Evolutionary conservation across 2,797 vertebrate species (phyloP), one percentile per base, ranked within the genome.

Genomic region (Tokudaia muenninki): DNA sequence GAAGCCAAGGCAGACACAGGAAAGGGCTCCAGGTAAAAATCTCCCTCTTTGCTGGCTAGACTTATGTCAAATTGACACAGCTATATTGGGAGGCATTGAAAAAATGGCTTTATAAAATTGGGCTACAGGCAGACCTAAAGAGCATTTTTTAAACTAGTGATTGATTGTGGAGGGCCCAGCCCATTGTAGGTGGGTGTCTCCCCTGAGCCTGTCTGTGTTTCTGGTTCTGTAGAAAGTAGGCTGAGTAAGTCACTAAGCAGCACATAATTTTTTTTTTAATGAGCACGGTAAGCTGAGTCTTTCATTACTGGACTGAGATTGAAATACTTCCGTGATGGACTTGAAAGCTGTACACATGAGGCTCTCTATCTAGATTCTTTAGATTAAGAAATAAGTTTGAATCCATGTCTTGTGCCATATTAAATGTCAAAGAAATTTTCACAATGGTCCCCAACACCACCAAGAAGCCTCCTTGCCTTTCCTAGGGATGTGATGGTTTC

Each of bases 321-420:
- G 65, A 93, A 78, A 91, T 81, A 79, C 8, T 87, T 26, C 55
- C 90, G 65, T 77, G 47, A 67, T 13, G 65, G 47, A 78, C 8
- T 55, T 14, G 24, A 87, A 92, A 52, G 21, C 24, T 44, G 8
- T 89, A 26, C 3, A 14, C 17, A 50, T 21, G 22, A 29, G 21
- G 4, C 5, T 31, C 63, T 80, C 17, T 44, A 12, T 79, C 47
- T 67, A 44, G 44, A 26, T 79, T 37, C 31, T 37, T 21, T 52
- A n/a, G 13, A 87, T 74, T 74, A 77, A 86, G 47, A 93, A 95
- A 55, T 77, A 52, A 22, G 91, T 96, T 59, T 91, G 82, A 77
- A 14, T 81, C 44, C 44, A 57, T 44, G 65, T 44, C 50, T 72
- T 70, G 21, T 67, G 6, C 41, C 47, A 81, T 52, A 5, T 57